Evolutionary conservation across 2,113 vertebrate species (phyloP).

Genomic region (Onychorhynchus coronatus): DNA sequence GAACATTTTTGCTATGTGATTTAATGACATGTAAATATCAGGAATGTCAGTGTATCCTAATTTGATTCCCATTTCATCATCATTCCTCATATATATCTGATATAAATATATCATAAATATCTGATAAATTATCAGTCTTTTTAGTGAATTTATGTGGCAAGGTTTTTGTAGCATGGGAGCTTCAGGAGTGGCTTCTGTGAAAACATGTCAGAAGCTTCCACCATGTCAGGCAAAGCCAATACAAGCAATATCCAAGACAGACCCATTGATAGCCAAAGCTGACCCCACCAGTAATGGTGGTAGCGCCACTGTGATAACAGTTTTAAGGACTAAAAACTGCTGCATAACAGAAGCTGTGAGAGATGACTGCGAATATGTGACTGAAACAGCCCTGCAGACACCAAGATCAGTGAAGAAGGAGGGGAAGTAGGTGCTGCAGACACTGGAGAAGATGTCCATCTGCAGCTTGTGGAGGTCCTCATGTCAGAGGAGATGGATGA

Average conservation of each 20-base stretch:
- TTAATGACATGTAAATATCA: background rate
- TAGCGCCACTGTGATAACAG: background rate
- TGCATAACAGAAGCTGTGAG: background rate
- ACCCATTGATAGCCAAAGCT: background rate
- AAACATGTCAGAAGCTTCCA: background rate
- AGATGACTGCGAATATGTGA: background rate
- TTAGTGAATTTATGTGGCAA: background rate
- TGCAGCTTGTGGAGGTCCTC: background rate
- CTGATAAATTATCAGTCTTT: background rate
- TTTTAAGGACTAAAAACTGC: background rate
- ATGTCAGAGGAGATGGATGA: rapidly evolving
- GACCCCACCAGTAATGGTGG: rapidly evolving
- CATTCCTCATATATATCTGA: rapidly evolving
- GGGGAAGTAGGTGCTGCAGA: background rate
- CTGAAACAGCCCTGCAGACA: background rate
- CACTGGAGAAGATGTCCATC: background rate
- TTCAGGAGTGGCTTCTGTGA: background rate
- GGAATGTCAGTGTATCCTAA: background rate
- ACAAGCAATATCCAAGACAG: background rate
- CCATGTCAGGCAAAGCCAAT: rapidly evolving
- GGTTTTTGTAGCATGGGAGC: rapidly evolving
- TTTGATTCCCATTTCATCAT: background rate
- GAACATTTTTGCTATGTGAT: background rate
- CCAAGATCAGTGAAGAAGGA: background rate
- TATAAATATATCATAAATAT: background rate